Base-by-base conservation (phyloP, 2,797 vertebrate genomes). In the Centroberyx gerrardi region DNA sequence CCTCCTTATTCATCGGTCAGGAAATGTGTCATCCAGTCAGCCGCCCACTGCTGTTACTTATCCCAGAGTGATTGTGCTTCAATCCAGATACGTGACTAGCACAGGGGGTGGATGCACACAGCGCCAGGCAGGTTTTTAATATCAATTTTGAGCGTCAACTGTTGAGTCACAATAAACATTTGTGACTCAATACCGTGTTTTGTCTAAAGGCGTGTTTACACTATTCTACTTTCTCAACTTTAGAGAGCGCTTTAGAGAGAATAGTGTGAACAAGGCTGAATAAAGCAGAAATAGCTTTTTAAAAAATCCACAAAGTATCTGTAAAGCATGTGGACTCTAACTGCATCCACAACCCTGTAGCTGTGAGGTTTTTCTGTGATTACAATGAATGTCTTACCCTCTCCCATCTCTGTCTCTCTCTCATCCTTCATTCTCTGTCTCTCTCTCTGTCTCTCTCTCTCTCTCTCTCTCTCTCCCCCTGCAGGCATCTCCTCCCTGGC, bases 401-500 rank as follows among this genome's bases (percentile, higher is more conserved):
- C 22, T 22, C 22, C 22, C 22, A 22, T 1, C 22, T 22, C 22
- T 22, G 22, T 22, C 22, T 22, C 22, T 22, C 22, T 1, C 22
- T 22, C 22, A 22, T 22, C 22, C 22, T 22, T 4, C 40, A 7
- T 31, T 36, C 54, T 74, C 56, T 67, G 17, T 31, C 4, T 36
- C 4, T 48, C 42, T 36, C 54, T 74, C 56, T 67, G 17, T 31
- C 4, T 36, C 4, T 48, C 42, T 33, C 17, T 15, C 15, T 55
- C 36, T 40, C 36, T 68, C 15, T 52, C 40, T 46, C 38, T 66
- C 10, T 54, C 33, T 62, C 52, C 54, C 62, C 68, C 69, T 67
- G 62, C 91, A 99, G 98, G 98, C 95, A 94, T 99, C 90, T 99
- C 98, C 91, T 98, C 98, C 87, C 95, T 97, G 90, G 97, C 96